Base-by-base conservation (phyloP, 2,113 vertebrate species). In the Atractosteus spatula region DNA sequence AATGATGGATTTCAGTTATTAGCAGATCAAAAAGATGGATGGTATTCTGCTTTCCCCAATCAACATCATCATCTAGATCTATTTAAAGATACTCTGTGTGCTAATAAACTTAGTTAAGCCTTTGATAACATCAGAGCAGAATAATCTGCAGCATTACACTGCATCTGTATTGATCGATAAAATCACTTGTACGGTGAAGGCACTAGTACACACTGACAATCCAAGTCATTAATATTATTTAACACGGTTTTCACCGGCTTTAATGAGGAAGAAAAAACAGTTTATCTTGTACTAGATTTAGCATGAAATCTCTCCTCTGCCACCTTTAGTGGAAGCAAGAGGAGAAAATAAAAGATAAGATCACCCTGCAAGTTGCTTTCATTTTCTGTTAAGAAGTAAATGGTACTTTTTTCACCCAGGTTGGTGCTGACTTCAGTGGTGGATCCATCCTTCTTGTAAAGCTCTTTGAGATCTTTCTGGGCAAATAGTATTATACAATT, bases 1-100 rank as follows among this genome's bases (percentile, higher is more conserved):
- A 94, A 91, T 98, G 96, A 99, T 98, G 96, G 97, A 98, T 99
- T 96, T 94, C 93, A 97, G 96, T 98, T 99, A 99, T 99, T 98
- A 99, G 95, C 95, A 74, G 92, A 96, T 98, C 96, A 96, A 91
- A 96, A 95, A 98, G 96, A 99, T 96, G 95, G 96, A 99, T 99
- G 96, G 91, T 71, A 82, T 87, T 76, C 91, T 92, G 94, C 93
- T 95, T 85, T 90, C 90, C 91, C 93, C 95, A 96, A 98, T 99
- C 96, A 97, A 95, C 94, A 95, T 97, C 95, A 97, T 97, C 95
- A 98, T 98, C 95, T 94, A 96, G 96, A 99, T 98, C 93, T 95
- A 97, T 95, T 98, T 97, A 98, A 95, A 95, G 96, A 98, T 98
- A 97, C 78, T 85, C 85, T 86, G 84, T 85, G 82, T 81, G 92